Evolutionary conservation across 2,888 invertebrate species (phyloP), one percentile per base, ranked within the genome.

Genomic region (Heliconius cydno): DNA sequence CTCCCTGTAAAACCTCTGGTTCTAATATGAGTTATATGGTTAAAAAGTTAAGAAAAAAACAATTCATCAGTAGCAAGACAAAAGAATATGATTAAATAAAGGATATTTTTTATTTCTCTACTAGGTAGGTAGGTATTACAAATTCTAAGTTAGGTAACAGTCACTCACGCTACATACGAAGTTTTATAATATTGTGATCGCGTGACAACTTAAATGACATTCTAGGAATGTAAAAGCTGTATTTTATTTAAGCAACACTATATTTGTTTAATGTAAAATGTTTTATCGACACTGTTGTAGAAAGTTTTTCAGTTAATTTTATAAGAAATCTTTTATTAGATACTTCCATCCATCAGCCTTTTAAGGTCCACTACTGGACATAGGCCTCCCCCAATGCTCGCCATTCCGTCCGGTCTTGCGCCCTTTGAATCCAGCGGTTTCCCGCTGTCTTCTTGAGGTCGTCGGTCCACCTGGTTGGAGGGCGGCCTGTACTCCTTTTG

Each of bases 161-260:
- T 6, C 41, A 15, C 25, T n/a, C 38, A 41, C 38, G n/a, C 19
- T 65, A n/a, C 25, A 15, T 68, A 68, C 68, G 41, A 68, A 41
- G 38, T 68, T 28, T 41, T 13, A 41, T 22, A 34, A 25, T 41
- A 68, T 25, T n/a, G 0, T 25, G 68, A 41, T 68, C 68, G 68
- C 68, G 68, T 68, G 68, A 68, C 68, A 68, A 41, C 68, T 38
- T 15, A 34, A 68, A 68, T 68, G 22, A 68, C 38, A 25, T 68
- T 13, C 68, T 41, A 13, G 13, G 13, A 68, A 68, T 13, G 68
- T 68, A 5, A 68, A 38, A 68, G n/a, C 68, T 41, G n/a, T 41
- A 38, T 38, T 65, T 65, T 25, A 12, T 68, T 41, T 6, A 13
- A n/a, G 13, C 12, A n/a, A n/a, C 12, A 5, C 34, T 34, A 38